phyloP scores from a whole-genome alignment of 2,797 vertebrate species.

The Falco peregrinus region DNA sequence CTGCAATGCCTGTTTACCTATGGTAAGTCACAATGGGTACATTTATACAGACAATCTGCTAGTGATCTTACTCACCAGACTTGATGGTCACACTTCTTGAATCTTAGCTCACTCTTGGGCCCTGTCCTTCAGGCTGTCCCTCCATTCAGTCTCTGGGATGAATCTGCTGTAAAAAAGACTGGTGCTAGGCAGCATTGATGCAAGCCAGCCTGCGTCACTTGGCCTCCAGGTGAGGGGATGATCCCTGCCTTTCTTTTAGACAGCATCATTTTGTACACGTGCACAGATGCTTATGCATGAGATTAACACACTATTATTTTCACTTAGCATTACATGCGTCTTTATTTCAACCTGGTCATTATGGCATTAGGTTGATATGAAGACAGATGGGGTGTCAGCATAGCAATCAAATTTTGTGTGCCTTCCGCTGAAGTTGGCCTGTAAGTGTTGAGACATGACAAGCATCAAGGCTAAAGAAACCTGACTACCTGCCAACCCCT shows the following conservation, averaged over 20 bases:
- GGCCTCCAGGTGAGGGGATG: not conserved
- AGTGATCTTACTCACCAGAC: not conserved
- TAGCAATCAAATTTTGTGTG: not conserved
- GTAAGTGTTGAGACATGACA: not conserved
- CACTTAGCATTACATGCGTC: not conserved
- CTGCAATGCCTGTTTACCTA: not conserved
- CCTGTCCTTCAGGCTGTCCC: not conserved
- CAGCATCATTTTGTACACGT: not conserved
- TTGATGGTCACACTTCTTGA: not conserved
- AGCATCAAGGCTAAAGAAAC: not conserved
- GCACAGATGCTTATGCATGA: not conserved
- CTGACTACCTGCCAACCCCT: not conserved
- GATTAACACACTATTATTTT: not conserved
- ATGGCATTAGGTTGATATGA: not conserved
- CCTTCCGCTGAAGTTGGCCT: not conserved
- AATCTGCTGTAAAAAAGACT: not conserved
- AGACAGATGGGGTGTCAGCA: not conserved
- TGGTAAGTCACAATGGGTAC: not conserved
- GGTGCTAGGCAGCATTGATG: not conserved
- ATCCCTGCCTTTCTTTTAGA: not conserved
- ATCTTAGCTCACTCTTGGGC: not conserved
- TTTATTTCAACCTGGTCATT: conserved; percentile 6
- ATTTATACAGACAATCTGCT: not conserved
- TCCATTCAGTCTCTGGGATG: fast-evolving
- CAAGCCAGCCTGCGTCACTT: not conserved